Conservation (phyloP, 2,113 vertebrate genomes). For the Pelodiscus sinensis region DNA sequence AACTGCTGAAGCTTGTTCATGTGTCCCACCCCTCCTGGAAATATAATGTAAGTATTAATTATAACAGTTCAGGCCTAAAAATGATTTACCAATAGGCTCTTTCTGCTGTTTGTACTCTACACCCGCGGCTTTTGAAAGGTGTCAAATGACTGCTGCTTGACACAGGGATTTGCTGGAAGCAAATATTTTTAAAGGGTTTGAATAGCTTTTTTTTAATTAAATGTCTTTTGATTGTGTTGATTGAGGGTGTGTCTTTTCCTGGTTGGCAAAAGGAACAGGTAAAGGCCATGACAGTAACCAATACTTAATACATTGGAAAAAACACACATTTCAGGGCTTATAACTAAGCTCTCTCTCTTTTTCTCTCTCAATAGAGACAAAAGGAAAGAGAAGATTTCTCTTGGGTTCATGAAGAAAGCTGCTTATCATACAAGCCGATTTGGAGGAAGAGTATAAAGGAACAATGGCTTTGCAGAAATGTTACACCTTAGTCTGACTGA, state of each 20-base stretch:
- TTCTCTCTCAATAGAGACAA: slow-evolving; percentile 19
- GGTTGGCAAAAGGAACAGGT: slow-evolving; percentile 32
- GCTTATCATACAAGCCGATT: slow-evolving; percentile 46
- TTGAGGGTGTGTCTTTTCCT: slow-evolving; percentile 50
- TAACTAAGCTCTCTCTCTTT: slow-evolving; percentile 5
- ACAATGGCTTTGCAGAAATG: slow-evolving; percentile 54
- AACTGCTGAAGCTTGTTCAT: neutral
- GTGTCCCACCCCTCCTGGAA: neutral
- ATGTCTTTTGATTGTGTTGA: slow-evolving; percentile 47
- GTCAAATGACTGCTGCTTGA: slow-evolving; percentile 1
- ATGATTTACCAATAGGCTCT: neutral
- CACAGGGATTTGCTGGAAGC: neutral
- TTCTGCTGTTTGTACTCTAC: neutral
- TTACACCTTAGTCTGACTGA: slow-evolving; percentile 18
- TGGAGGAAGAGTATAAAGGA: slow-evolving; percentile 44
- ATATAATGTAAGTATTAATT: fast-evolving
- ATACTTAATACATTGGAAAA: neutral
- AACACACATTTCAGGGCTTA: neutral
- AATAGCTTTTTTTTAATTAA: slow-evolving; percentile 41
- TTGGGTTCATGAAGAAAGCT: slow-evolving; percentile 41
- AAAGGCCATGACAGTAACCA: slow-evolving; percentile 35
- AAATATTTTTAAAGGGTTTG: slow-evolving; percentile 31
- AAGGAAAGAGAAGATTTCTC: neutral
- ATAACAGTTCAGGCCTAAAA: neutral
- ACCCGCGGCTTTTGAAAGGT: slow-evolving; percentile 28